phyloP scores from a whole-genome alignment of 2,797 vertebrate genomes.

The Falco rusticolus region DNA sequence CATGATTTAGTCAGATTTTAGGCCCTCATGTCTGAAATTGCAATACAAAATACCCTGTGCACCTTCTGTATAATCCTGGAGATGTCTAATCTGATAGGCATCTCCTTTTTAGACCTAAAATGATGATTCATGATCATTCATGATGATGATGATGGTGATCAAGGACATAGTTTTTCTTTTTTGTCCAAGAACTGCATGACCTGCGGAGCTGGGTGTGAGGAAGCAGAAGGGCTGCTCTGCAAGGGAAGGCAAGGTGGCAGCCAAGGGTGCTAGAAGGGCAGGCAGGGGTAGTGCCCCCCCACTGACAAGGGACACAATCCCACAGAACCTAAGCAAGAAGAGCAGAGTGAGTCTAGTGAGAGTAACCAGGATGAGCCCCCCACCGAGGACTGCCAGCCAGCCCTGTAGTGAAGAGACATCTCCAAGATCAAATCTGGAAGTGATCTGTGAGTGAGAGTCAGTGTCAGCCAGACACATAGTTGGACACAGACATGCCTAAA shows the following conservation, averaged over 20 bases:
- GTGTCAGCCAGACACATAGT: background rate
- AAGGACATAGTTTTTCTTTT: background rate
- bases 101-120: background rate
- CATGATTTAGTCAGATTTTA: background rate
- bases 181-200: background rate
- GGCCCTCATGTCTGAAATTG: background rate
- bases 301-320: background rate
- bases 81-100: background rate
- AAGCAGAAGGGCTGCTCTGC: background rate
- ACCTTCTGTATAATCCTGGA: background rate
- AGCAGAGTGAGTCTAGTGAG: background rate
- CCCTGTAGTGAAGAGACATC: background rate
- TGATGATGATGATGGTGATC: background rate
- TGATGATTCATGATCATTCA: background rate
- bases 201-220: background rate
- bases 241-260: background rate
- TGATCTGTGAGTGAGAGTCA: background rate
- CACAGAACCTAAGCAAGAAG: background rate
- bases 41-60: background rate
- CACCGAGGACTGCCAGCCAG: background rate
- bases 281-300: background rate
- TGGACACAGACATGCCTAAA: background rate
- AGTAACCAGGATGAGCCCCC: background rate
- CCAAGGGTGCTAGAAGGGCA: background rate
- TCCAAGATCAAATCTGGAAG: background rate